Percentiles rank a stretch among this genome's conserved stretches.
Conservation (phyloP, 1,140 invertebrate species). For the Lucilia cuprina region DNA sequence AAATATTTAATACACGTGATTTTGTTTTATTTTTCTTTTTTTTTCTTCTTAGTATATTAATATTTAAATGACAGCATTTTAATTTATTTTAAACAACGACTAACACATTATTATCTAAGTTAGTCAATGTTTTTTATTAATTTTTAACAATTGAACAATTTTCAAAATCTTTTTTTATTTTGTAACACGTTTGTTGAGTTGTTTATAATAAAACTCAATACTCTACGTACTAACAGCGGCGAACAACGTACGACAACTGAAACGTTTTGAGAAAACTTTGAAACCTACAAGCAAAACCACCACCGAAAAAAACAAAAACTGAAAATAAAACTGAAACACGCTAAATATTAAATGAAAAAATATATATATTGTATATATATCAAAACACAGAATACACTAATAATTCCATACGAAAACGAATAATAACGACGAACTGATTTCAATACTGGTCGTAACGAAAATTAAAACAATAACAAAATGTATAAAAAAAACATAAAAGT, state of each 20-base stretch:
- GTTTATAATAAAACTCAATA: neutral
- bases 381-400: neutral
- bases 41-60: neutral
- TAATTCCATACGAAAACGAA: constrained; percentile 12
- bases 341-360: neutral
- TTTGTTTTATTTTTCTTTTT: neutral
- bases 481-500: neutral
- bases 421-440: constrained; percentile 14
- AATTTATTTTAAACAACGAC: neutral
- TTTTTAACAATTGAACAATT: no score
- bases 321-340: neutral
- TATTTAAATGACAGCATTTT: neutral
- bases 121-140: no score
- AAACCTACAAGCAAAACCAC: constrained; percentile 27
- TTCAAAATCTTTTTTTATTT: neutral
- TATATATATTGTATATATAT: neutral
- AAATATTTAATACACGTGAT: neutral
- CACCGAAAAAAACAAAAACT: constrained; percentile 21
- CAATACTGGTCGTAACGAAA: constrained; percentile 31
- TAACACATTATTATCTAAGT: neutral
- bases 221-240: neutral
- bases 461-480: constrained; percentile 6
- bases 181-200: neutral
- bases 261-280: constrained; percentile 31
- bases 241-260: constrained; percentile 30